These are phyloP conservation scores for Nowickia ferox DNA, from an alignment of 2,888 invertebrate genomes.

Conservation along the genomic window DNA sequence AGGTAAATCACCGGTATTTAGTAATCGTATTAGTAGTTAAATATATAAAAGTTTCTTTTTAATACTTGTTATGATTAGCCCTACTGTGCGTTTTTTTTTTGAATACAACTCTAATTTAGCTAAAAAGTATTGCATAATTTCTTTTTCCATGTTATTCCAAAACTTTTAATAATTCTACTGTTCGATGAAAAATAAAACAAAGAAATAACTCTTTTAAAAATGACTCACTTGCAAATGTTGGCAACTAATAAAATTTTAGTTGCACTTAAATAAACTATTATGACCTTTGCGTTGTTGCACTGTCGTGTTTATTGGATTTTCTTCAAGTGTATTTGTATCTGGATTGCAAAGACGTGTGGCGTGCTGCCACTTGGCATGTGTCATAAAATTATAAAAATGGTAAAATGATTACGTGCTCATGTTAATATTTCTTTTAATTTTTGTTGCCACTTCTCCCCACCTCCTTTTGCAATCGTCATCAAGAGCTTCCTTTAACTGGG, in stretches of 20 bases:
- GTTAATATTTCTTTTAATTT: constrained; percentile 59
- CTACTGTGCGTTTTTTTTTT: no score
- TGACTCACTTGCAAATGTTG: constrained; percentile 35
- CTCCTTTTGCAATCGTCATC: not conserved
- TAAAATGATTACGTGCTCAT: constrained; percentile 69
- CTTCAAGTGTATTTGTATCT: constrained; percentile 8
- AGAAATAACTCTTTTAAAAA: not conserved
- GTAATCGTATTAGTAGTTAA: no score
- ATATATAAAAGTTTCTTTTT: no score
- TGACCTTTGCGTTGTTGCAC: constrained; percentile 13
- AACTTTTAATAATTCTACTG: not conserved
- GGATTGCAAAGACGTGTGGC: constrained; percentile 8
- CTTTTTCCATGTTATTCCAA: no score
- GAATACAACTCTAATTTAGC: no score
- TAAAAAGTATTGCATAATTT: no score
- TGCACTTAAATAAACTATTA: constrained; percentile 45
- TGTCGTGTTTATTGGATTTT: constrained; percentile 23
- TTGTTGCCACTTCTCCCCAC: not conserved
- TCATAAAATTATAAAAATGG: constrained; percentile 57
- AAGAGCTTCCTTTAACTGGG: constrained; percentile 19
- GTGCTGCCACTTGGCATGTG: constrained; percentile 28
- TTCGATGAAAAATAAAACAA: not conserved
- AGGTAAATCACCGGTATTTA: no score
- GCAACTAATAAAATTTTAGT: constrained; percentile 46
- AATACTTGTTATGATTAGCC: no score